A percentile compares a stretch with the other conserved stretches of the same genome.
These are phyloP conservation scores for Hydrochoerus hydrochaeris DNA, from an alignment of 2,113 vertebrate species.

Conservation along the genomic window DNA sequence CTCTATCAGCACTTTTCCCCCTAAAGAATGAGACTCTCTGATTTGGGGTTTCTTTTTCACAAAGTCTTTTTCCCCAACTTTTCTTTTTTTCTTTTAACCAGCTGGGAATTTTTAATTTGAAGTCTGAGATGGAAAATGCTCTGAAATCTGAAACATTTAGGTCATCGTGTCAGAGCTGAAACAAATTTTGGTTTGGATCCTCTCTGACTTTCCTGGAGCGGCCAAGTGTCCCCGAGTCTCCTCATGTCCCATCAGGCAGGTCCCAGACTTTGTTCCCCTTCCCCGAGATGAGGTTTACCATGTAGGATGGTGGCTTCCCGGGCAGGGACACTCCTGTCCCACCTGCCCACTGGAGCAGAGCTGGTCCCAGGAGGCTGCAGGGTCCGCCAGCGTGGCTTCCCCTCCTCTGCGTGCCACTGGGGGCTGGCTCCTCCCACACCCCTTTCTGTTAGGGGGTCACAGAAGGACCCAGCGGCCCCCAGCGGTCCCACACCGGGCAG, in stretches of 20 bases:
- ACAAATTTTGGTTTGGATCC: not conserved
- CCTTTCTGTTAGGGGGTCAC: not conserved
- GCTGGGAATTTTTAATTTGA: not conserved
- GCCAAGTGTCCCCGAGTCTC: no score
- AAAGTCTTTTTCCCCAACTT: not conserved
- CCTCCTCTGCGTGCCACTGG: accelerated
- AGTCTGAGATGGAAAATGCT: not conserved
- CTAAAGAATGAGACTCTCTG: not conserved
- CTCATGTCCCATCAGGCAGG: not conserved
- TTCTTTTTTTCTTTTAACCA: not conserved
- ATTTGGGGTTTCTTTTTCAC: not conserved
- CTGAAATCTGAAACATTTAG: not conserved
- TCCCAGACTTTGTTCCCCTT: no score
- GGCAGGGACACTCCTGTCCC: accelerated
- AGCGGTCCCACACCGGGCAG: no score
- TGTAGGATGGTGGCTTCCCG: accelerated
- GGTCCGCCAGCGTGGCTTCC: no score
- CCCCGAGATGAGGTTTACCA: not conserved
- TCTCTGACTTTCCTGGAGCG: not conserved
- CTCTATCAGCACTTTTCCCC: not conserved
- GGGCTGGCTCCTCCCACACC: not conserved
- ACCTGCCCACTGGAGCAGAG: not conserved
- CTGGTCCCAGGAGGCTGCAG: not conserved
- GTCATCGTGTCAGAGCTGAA: not conserved
- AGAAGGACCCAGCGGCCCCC: no score